Conservation (phyloP, 2,888 invertebrate genomes). For the Vanessa cardui region DNA sequence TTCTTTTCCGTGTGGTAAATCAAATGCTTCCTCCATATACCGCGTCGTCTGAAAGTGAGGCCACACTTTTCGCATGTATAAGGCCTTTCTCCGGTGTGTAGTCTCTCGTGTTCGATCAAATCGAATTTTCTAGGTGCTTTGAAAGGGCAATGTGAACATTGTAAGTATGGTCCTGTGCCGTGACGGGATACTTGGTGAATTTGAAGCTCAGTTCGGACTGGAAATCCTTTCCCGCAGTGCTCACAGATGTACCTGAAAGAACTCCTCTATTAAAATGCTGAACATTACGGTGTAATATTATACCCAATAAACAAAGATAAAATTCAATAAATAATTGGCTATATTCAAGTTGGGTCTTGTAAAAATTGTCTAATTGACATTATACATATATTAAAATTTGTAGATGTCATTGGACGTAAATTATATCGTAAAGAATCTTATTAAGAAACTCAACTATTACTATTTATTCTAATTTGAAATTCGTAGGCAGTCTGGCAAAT, state of each 20-base stretch:
- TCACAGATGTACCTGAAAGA: constrained; percentile 63
- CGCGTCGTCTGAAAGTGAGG: constrained; percentile 65
- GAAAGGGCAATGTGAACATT: constrained; percentile 65
- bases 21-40: constrained; percentile 70
- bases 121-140: constrained; percentile 62
- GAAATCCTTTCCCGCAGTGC: constrained; percentile 68
- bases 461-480: no score
- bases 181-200: constrained; percentile 63
- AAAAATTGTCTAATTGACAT: no score
- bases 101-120: constrained; percentile 64
- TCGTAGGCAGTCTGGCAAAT: no score
- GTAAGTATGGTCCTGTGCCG: constrained; percentile 58
- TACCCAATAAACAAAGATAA: no score
- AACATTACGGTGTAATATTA: neutral
- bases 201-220: constrained; percentile 54
- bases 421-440: no score
- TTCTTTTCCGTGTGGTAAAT: constrained; percentile 67
- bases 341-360: no score
- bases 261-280: neutral
- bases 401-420: no score
- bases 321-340: no score
- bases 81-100: constrained; percentile 72
- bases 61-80: constrained; percentile 74
- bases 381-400: no score
- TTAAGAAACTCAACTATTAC: no score